Conservation (phyloP, 2,888 invertebrate genomes). For the Mechanitis mazaeus region DNA sequence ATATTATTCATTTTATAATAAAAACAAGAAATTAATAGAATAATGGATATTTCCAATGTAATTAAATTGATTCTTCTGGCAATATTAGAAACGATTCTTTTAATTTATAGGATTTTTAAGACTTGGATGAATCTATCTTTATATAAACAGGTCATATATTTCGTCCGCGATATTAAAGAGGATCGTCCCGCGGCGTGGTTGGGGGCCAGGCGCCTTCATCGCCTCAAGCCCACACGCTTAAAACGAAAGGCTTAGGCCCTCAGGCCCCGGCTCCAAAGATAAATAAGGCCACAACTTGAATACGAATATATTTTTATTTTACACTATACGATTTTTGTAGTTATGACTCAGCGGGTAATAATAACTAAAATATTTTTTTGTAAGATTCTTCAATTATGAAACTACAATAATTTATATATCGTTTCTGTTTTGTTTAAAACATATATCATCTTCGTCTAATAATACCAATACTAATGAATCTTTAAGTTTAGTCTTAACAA, state of each 20-base stretch:
- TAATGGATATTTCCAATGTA: no score
- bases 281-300: constrained; percentile 6
- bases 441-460: no score
- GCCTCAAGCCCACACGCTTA: constrained; percentile 3
- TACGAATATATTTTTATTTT: constrained; percentile 3
- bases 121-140: neutral
- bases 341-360: no score
- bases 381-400: no score
- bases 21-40: no score
- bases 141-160: constrained; percentile 11
- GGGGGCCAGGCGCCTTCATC: constrained; percentile 7
- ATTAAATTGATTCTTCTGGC: no score
- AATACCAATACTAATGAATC: no score
- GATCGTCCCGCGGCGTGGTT: constrained; percentile 18
- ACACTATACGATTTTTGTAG: neutral
- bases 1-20: no score
- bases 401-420: no score
- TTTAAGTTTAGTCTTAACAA: no score
- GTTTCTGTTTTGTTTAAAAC: no score
- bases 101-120: neutral
- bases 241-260: constrained; percentile 10
- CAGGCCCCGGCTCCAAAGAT: constrained; percentile 9
- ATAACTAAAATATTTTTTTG: no score
- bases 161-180: constrained; percentile 17
- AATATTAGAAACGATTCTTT: neutral